Percentiles rank a stretch among this genome's conserved stretches.
Evolutionary conservation across 2,113 vertebrate genomes (phyloP).

Genomic region (Sardina pilchardus): DNA sequence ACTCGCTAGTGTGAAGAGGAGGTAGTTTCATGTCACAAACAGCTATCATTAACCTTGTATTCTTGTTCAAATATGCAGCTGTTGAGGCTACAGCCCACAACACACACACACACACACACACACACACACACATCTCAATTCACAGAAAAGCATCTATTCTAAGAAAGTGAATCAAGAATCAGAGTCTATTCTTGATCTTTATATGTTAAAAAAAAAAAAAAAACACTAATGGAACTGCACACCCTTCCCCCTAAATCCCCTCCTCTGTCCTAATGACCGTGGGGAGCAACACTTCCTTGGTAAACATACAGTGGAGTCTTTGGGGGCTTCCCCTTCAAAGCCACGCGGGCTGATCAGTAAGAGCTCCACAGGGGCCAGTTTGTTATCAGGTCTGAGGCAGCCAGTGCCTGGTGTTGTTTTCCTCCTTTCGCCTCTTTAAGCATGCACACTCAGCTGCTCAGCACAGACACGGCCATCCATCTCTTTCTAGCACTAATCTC

Average conservation of each 20-base stretch:
- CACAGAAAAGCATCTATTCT: neutral
- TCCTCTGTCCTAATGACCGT: neutral
- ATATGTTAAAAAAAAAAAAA: conserved; percentile 40
- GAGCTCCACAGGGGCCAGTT: conserved; percentile 26
- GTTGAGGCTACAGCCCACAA: conserved; percentile 24
- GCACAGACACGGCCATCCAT: neutral
- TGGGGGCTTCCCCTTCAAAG: conserved; percentile 25
- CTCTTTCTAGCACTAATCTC: neutral
- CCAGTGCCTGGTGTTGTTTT: conserved; percentile 2
- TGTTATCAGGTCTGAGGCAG: conserved; percentile 32
- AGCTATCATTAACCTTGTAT: neutral
- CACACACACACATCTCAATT: conserved; percentile 9
- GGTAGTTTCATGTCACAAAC: neutral
- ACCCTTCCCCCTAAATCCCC: conserved; percentile 23
- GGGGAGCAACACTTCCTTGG: neutral
- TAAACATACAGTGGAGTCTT: conserved; percentile 30
- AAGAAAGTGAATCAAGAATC: neutral
- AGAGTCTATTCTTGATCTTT: neutral
- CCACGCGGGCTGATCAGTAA: conserved; percentile 24
- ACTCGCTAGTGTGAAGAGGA: neutral
- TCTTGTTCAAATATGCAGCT: neutral
- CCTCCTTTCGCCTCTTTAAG: neutral
- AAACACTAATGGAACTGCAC: neutral
- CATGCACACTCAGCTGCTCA: neutral
- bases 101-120: conserved; percentile 37